These are phyloP conservation scores for Cheilosia soror DNA, from an alignment of 2,888 invertebrate genomes.

Conservation along the genomic window DNA sequence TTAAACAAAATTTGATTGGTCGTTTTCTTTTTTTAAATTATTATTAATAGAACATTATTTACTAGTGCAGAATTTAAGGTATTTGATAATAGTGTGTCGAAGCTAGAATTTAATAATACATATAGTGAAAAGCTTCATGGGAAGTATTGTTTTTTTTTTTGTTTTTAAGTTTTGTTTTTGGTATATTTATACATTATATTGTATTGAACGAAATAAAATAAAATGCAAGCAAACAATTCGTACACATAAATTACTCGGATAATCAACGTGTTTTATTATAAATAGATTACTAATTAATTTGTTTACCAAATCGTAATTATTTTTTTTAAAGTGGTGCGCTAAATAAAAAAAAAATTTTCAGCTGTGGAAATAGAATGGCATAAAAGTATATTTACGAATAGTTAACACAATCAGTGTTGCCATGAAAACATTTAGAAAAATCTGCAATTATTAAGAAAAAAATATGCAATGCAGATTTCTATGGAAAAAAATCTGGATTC, in stretches of 20 bases:
- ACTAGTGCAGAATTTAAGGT: slow-evolving; percentile 13
- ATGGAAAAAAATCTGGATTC: too few species aligned
- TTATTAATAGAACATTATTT: slow-evolving; percentile 40
- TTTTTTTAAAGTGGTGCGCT: background rate
- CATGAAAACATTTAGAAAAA: too few species aligned
- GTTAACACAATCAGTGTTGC: too few species aligned
- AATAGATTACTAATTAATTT: background rate
- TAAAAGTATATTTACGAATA: too few species aligned
- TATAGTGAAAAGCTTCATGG: slow-evolving; percentile 28
- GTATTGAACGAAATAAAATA: slow-evolving; percentile 67
- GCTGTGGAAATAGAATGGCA: background rate
- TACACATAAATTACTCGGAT: slow-evolving; percentile 48
- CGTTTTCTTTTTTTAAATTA: slow-evolving; percentile 33
- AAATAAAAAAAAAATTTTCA: too few species aligned
- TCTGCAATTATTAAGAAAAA: too few species aligned
- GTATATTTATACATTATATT: slow-evolving; percentile 68
- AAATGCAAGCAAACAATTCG: slow-evolving; percentile 66
- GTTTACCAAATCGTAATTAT: background rate
- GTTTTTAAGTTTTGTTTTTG: slow-evolving; percentile 44
- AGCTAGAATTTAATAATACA: slow-evolving; percentile 46
- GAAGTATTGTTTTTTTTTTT: slow-evolving; percentile 38
- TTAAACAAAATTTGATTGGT: slow-evolving; percentile 31
- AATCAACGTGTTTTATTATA: slow-evolving; percentile 18
- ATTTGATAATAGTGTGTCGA: slow-evolving; percentile 11
- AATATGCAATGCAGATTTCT: too few species aligned